Evolutionary conservation across 2,113 vertebrate species (phyloP).

Genomic region (Anas platyrhynchos): DNA sequence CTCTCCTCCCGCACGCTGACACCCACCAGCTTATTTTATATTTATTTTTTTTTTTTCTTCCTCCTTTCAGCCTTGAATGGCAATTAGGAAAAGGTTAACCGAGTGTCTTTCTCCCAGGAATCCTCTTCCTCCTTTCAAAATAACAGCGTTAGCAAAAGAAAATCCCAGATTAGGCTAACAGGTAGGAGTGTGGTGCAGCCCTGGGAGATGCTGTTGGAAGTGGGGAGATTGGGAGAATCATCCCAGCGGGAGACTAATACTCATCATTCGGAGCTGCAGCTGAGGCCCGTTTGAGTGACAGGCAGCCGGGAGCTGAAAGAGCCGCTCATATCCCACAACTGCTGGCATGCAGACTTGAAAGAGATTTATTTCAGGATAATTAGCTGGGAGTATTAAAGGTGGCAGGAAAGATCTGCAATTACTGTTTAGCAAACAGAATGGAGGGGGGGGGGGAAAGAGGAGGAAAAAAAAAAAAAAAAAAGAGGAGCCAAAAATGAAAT

Average conservation of each 20-base stretch:
- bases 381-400: constrained; percentile 88
- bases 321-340: constrained; percentile 84
- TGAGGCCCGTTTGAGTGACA: constrained; percentile 96
- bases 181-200: constrained; percentile 83
- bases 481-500: constrained; percentile 62
- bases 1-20: not conserved
- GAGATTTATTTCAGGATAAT: constrained; percentile 91
- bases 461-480: constrained; percentile 6
- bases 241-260: constrained; percentile 96
- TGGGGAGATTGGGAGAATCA: constrained; percentile 86
- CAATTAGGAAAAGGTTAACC: constrained; percentile 84
- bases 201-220: constrained; percentile 86
- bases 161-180: constrained; percentile 91
- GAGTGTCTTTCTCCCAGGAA: constrained; percentile 84
- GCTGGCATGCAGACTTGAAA: constrained; percentile 87
- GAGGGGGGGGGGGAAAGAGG: constrained; percentile 63
- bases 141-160: constrained; percentile 90
- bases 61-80: constrained; percentile 76
- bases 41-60: not conserved
- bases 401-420: constrained; percentile 84
- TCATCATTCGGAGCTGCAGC: constrained; percentile 92
- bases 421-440: constrained; percentile 86
- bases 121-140: constrained; percentile 86
- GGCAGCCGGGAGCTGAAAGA: constrained; percentile 85
- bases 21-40: constrained; percentile 30